Base-by-base conservation (phyloP, 2,797 vertebrate genomes). In the Darevskia mixta region DNA sequence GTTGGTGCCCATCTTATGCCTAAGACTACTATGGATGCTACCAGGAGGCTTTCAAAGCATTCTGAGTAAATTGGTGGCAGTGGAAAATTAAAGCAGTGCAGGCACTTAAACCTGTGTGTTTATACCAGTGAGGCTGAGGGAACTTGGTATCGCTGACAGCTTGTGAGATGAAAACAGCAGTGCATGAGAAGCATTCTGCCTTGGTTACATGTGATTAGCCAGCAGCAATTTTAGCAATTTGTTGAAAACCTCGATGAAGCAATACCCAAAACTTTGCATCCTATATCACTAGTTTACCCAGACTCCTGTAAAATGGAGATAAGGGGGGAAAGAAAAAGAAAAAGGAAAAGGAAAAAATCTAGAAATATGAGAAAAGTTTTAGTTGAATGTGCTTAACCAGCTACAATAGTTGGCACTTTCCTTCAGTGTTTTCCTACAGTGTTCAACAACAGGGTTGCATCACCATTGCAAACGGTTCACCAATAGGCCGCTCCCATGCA, bases 161-260 rank as follows among this genome's bases (percentile, higher is more conserved):
- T 61, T 61, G 10, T 76, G 27, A 90, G 86, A 69, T 17, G 15
- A 72, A 88, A 81, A 88, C 1, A 87, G 41, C 9, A 76, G 20
- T 5, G 43, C 17, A 15, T 43, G 38, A 66, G 11, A 85, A 58
- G 29, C 35, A 61, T 85, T 80, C 79, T 73, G 82, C 29, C n/a
- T 88, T 80, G 32, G 55, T 75, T 71, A 75, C 55, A 80, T 87
- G 90, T 77, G 91, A 90, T 78, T 41, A 94, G 88, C 77, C 85
- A 77, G 29, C 71, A 88, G 79, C n/a, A 92, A 90, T 45, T 27
- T 5, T 35, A 85, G 73, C 61, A 88, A 91, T 90, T 90, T 88
- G 88, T 90, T 55, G 45, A 83, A 89, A 91, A 85, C 87, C 83
- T 25, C 92, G 72, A 90, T 81, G 13, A 90, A n/a, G 87, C 90